Conservation (phyloP, 1,140 invertebrate species). For the Cyclargus thomasi region DNA sequence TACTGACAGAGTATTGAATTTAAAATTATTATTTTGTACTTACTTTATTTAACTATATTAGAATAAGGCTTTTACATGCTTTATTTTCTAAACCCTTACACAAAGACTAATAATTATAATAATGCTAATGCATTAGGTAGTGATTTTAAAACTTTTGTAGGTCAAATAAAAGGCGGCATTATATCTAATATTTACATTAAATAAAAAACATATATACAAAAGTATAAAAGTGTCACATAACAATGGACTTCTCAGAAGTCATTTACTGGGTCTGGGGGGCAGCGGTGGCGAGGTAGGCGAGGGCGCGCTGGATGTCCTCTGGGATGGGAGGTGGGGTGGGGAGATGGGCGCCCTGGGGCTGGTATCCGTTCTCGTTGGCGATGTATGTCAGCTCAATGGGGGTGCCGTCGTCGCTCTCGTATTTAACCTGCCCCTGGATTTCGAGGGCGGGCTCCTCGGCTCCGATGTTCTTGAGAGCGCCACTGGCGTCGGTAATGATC, state of each 20-base stretch:
- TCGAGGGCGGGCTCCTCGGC: slow-evolving; percentile 64
- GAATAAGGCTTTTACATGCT: too few species aligned
- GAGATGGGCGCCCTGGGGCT: slow-evolving; percentile 77
- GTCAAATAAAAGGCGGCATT: neutral
- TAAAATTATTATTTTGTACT: too few species aligned
- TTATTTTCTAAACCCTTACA: too few species aligned
- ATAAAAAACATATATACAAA: slow-evolving; percentile 19
- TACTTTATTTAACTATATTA: too few species aligned
- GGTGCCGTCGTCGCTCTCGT: slow-evolving; percentile 76
- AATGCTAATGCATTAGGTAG: too few species aligned
- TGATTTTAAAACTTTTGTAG: neutral
- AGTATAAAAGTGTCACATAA: slow-evolving; percentile 15
- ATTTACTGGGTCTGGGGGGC: slow-evolving; percentile 46
- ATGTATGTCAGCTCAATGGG: slow-evolving; percentile 80
- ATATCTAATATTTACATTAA: slow-evolving; percentile 16
- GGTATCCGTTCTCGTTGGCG: slow-evolving; percentile 77
- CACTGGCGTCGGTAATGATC: slow-evolving; percentile 73
- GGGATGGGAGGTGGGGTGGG: slow-evolving; percentile 81
- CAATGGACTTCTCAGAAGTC: slow-evolving; percentile 23
- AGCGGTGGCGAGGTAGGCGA: slow-evolving; percentile 68
- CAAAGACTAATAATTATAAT: too few species aligned
- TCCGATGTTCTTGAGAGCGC: slow-evolving; percentile 71
- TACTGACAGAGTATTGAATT: too few species aligned
- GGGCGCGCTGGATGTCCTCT: slow-evolving; percentile 77
- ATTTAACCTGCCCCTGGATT: slow-evolving; percentile 77